phyloP scores from a whole-genome alignment of 2,113 vertebrate species.

The Gymnarchus niloticus region DNA sequence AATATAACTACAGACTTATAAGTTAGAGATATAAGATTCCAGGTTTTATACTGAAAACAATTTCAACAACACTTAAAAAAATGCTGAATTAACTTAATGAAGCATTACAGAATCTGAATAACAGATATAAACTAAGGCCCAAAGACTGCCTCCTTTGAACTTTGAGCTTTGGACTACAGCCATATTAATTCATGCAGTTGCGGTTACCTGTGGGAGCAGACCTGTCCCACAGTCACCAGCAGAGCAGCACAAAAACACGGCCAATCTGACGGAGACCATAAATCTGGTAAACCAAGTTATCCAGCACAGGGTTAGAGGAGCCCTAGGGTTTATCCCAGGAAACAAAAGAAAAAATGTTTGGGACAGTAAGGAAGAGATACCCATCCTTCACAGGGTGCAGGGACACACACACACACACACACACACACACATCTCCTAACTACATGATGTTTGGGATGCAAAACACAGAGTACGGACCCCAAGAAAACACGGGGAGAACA shows the following conservation, averaged over 20 bases:
- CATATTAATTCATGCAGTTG: neutral
- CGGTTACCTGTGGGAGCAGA: neutral
- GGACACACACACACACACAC: too few species aligned
- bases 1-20: neutral
- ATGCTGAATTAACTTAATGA: too few species aligned
- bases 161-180: neutral
- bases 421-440: too few species aligned
- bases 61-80: neutral
- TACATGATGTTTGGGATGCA: too few species aligned
- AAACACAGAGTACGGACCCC: too few species aligned
- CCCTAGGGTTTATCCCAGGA: too few species aligned
- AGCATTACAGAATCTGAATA: neutral
- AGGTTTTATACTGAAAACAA: neutral
- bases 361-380: too few species aligned
- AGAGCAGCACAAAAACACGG: neutral
- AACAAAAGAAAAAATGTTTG: too few species aligned
- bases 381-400: too few species aligned
- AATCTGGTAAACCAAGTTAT: neutral
- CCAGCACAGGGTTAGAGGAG: too few species aligned
- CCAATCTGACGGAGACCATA: neutral
- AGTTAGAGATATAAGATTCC: neutral
- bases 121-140: neutral
- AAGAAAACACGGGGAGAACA: too few species aligned
- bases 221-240: neutral
- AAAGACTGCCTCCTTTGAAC: neutral